Conservation (phyloP, 2,113 vertebrate genomes). For the Thryonomys swinderianus region DNA sequence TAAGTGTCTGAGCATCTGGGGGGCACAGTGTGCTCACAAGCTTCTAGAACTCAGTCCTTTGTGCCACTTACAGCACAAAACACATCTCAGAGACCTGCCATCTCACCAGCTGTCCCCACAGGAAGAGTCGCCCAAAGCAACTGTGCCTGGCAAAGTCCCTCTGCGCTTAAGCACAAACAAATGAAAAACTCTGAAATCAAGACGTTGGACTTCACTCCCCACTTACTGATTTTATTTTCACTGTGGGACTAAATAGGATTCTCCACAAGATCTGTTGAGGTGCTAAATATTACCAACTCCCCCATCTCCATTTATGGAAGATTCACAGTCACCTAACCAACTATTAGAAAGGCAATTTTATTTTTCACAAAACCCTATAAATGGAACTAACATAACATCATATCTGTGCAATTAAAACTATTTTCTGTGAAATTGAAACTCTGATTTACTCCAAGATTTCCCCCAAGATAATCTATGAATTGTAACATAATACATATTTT, state of each 20-base stretch:
- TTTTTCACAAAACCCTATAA: not conserved
- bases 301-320: not conserved
- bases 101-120: rapidly evolving
- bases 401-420: not conserved
- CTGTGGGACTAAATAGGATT: rapidly evolving
- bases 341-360: not conserved
- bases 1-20: rapidly evolving
- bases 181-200: not conserved
- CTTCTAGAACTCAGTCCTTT: not conserved
- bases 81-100: not conserved
- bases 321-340: not conserved
- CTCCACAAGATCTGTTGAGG: rapidly evolving
- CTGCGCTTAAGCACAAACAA: rapidly evolving
- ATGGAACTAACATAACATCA: not conserved
- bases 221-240: too few species aligned
- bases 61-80: not conserved
- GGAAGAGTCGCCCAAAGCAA: rapidly evolving
- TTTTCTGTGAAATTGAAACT: slow-evolving; percentile 58
- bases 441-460: not conserved
- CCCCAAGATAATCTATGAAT: not conserved
- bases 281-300: not conserved
- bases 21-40: not conserved
- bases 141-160: rapidly evolving
- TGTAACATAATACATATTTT: not conserved
- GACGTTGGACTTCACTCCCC: rapidly evolving